Conservation (phyloP, 2,113 vertebrate genomes). For the Clarias macrocephalus region DNA sequence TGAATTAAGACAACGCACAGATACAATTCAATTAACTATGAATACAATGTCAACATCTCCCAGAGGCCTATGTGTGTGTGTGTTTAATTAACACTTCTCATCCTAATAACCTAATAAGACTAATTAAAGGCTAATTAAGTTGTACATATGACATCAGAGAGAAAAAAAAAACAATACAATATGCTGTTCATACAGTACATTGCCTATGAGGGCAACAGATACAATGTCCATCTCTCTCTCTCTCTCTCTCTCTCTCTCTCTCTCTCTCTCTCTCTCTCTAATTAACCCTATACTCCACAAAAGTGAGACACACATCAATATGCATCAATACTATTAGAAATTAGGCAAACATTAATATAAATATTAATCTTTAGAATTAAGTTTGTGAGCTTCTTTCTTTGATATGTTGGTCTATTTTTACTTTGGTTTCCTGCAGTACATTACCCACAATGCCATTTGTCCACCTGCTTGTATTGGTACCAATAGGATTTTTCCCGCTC, state of each 20-base stretch:
- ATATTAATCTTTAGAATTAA: background rate
- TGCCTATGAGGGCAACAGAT: background rate
- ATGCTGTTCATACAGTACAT: background rate
- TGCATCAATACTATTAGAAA: background rate
- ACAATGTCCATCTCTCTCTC: background rate
- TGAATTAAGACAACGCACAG: background rate
- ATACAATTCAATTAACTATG: slow-evolving; percentile 4
- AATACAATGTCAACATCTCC: background rate
- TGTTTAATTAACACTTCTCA: slow-evolving; percentile 48
- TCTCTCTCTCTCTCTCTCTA: background rate
- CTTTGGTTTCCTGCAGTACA: background rate
- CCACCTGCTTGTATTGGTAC: background rate
- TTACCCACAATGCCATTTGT: background rate
- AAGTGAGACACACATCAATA: background rate
- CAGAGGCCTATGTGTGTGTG: background rate
- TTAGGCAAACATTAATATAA: background rate
- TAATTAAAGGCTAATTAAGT: slow-evolving; percentile 61
- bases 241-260: background rate
- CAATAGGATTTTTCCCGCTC: background rate
- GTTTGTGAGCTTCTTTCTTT: background rate
- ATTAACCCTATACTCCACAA: background rate
- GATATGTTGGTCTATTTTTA: background rate
- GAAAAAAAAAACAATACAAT: background rate
- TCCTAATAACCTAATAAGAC: slow-evolving; percentile 75
- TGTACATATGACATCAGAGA: slow-evolving; percentile 59